phyloP scores from a whole-genome alignment of 2,113 vertebrate species.

The Rhinolophus sinicus region DNA sequence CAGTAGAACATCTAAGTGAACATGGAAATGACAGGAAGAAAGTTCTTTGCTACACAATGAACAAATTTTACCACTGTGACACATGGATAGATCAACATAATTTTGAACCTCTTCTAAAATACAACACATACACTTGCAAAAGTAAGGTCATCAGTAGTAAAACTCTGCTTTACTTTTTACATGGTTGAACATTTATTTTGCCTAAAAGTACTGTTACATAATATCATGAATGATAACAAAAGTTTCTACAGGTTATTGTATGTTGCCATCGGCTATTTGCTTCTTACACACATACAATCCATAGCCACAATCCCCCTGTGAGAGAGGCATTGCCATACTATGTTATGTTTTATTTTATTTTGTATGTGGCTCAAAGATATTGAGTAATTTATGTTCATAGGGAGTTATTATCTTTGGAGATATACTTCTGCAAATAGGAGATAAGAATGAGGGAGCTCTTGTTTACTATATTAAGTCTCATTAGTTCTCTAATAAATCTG shows the following conservation, averaged over 20 bases:
- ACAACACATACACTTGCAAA: neutral
- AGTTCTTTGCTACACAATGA: neutral
- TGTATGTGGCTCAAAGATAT: neutral
- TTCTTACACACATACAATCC: neutral
- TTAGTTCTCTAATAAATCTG: neutral
- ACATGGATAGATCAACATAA: neutral
- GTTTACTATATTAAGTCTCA: neutral
- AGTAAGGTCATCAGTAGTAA: neutral
- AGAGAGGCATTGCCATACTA: neutral
- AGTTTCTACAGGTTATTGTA: neutral
- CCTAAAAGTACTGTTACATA: neutral
- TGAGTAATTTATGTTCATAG: slow-evolving; percentile 15
- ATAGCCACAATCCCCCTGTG: too few relatives aligned
- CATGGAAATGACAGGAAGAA: too few relatives aligned
- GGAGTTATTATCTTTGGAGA: neutral
- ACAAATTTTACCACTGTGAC: neutral
- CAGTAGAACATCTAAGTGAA: neutral
- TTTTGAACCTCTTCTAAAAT: slow-evolving; percentile 11
- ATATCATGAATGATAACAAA: neutral
- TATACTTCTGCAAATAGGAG: neutral
- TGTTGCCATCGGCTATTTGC: neutral
- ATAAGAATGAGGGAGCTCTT: neutral
- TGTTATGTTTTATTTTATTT: slow-evolving; percentile 31
- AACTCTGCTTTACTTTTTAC: neutral
- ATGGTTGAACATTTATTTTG: neutral